Evolutionary conservation across 1,140 invertebrate species (phyloP), one percentile per base, ranked within the genome.

Genomic region (Drosophila pectinifera): DNA sequence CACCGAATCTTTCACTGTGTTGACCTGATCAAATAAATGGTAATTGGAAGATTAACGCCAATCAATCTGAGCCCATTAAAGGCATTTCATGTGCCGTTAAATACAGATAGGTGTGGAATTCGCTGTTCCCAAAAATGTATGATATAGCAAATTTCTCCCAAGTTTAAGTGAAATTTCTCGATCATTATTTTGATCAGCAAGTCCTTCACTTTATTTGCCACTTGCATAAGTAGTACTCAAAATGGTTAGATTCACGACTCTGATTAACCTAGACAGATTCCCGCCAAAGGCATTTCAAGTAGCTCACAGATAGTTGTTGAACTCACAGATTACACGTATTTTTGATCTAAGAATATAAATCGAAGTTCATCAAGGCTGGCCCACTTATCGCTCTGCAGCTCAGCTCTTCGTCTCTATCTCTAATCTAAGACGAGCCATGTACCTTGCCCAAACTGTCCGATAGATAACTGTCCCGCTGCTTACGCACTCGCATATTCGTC

Each of bases 1-100:
- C 53, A 97, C 95, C 1, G 95, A 94, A 74, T 96, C 95, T 95
- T 95, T 78, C 94, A 96, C 95, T 95, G 96, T 96, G 93, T 97
- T 95, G 0, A 97, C 96, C 94, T 95, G 92, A 5, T 92, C 80
- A 49, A 45, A 34, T 38, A 31, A 42, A 59, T 11, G 16, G 14
- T 31, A 41, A 41, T 7, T 41, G 0, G 5, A 10, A 20, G 20
- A 75, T 64, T 41, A n/a, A n/a, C n/a, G 13, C 31, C n/a, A 8
- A 20, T 34, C 43, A 67, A 26, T n/a, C n/a, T n/a, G n/a, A n/a
- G n/a, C n/a, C n/a, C n/a, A n/a, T 49, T 53, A n/a, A 16, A n/a
- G n/a, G 13, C 48, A 18, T 26, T 34, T 42, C 18, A 16, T 22
- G 49, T 22, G 49, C 24, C 14, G 5, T 28, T 22, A n/a, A n/a